Evolutionary conservation across 2,797 vertebrate genomes (phyloP).

Genomic region (Salmo trutta): DNA sequence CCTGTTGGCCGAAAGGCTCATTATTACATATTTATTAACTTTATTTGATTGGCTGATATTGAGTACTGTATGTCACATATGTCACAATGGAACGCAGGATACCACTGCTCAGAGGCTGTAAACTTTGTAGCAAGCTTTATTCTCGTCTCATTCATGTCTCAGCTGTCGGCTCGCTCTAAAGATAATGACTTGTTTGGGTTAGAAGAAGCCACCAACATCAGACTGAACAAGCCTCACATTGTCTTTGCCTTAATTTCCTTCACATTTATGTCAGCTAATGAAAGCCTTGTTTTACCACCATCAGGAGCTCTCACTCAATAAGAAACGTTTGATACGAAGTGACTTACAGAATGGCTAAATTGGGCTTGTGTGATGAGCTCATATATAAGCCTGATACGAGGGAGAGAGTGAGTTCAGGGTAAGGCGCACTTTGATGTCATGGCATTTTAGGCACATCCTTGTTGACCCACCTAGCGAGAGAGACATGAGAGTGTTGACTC

Average conservation of each 20-base stretch:
- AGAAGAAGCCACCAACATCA: slow-evolving; percentile 25
- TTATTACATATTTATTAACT: background rate
- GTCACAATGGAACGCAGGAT: too few relatives aligned
- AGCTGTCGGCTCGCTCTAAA: slow-evolving; percentile 54
- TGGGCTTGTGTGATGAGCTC: slow-evolving; percentile 47
- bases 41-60: background rate
- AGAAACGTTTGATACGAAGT: background rate
- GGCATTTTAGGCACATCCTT: slow-evolving; percentile 59
- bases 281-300: slow-evolving; percentile 32
- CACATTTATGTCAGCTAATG: background rate
- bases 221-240: slow-evolving; percentile 31
- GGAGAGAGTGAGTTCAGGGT: slow-evolving; percentile 46
- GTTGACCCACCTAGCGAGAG: slow-evolving; percentile 49
- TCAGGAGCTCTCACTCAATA: slow-evolving; percentile 49
- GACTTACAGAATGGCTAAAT: slow-evolving; percentile 15
- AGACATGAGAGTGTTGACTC: slow-evolving; percentile 59
- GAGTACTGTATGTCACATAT: background rate
- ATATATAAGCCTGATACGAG: slow-evolving; percentile 46
- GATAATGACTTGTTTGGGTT: slow-evolving; percentile 53
- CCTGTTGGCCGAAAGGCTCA: too few relatives aligned
- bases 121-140: background rate
- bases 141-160: slow-evolving; percentile 5
- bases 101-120: too few relatives aligned
- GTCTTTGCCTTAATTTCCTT: slow-evolving; percentile 18
- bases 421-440: slow-evolving; percentile 57